A percentile compares a stretch with the other conserved stretches of the same genome.
phyloP scores from a whole-genome alignment of 2,797 vertebrate species.

The Peromyscus attwateri region DNA sequence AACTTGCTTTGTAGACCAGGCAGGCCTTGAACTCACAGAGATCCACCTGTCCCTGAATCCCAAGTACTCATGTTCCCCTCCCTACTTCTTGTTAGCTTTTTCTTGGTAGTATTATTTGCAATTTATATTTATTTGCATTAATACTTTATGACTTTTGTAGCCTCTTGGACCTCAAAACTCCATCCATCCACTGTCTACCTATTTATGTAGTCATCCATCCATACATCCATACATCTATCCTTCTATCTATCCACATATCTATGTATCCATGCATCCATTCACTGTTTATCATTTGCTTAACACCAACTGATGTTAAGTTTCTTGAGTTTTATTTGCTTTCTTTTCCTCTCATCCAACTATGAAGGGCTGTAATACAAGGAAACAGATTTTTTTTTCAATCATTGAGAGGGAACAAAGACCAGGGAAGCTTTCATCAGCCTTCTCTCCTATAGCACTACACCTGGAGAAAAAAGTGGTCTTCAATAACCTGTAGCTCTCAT shows the following conservation, averaged over 20 bases:
- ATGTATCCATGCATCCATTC: not conserved
- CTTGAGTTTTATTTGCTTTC: slow-evolving; percentile 1
- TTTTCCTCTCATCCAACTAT: not conserved
- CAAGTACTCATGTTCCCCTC: not conserved
- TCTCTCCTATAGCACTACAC: not conserved
- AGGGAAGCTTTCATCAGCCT: not conserved
- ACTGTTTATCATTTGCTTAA: not conserved
- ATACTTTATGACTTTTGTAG: not conserved
- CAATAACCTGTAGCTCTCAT: not conserved
- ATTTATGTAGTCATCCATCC: not conserved
- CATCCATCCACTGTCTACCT: not conserved
- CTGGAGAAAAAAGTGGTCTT: not conserved
- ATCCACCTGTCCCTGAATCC: not conserved
- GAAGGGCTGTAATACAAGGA: not conserved
- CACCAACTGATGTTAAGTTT: not conserved
- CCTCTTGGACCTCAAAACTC: not conserved
- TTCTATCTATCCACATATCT: not conserved
- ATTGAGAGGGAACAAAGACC: not conserved
- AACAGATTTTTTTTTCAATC: not conserved
- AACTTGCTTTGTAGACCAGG: not conserved
- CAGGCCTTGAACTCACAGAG: not conserved
- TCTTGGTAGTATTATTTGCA: not conserved
- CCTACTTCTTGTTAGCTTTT: not conserved
- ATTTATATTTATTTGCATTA: too few relatives aligned
- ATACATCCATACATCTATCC: not conserved